phyloP scores from a whole-genome alignment of 2,888 invertebrate species.

The Patella caerulea region DNA sequence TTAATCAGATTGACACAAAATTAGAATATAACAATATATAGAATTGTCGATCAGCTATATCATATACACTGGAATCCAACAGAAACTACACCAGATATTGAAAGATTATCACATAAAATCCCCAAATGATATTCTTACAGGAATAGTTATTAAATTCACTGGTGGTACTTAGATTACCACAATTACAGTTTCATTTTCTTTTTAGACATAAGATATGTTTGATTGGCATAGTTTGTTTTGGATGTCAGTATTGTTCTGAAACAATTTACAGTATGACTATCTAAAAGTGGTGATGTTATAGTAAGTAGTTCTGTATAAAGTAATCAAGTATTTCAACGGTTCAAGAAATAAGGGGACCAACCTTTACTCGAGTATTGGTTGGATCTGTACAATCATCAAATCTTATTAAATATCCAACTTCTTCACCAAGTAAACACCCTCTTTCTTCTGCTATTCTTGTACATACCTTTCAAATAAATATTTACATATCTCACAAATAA shows the following conservation, averaged over 20 bases:
- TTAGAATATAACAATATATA: too few relatives aligned
- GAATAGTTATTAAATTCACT: too few relatives aligned
- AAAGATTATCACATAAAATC: too few relatives aligned
- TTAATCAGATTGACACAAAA: too few relatives aligned
- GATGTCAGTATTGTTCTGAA: neutral
- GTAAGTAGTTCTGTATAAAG: too few relatives aligned
- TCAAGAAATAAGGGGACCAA: constrained; percentile 33
- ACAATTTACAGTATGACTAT: neutral
- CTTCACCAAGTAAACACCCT: constrained; percentile 81
- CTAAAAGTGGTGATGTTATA: neutral
- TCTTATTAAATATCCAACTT: constrained; percentile 88
- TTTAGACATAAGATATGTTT: too few relatives aligned
- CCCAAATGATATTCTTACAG: too few relatives aligned
- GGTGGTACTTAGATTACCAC: too few relatives aligned
- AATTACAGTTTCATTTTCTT: too few relatives aligned
- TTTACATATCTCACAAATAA: neutral
- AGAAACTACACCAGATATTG: too few relatives aligned
- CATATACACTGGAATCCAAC: too few relatives aligned
- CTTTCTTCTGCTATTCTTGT: constrained; percentile 90
- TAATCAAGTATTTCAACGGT: neutral
- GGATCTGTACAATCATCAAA: constrained; percentile 73
- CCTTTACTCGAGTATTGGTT: constrained; percentile 71
- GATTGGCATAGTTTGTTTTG: neutral
- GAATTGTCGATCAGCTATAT: too few relatives aligned
- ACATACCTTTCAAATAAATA: constrained; percentile 77